Percentiles rank a stretch among this genome's conserved stretches.
Conservation (phyloP, 2,888 invertebrate genomes). For the Erannis defoliaria region DNA sequence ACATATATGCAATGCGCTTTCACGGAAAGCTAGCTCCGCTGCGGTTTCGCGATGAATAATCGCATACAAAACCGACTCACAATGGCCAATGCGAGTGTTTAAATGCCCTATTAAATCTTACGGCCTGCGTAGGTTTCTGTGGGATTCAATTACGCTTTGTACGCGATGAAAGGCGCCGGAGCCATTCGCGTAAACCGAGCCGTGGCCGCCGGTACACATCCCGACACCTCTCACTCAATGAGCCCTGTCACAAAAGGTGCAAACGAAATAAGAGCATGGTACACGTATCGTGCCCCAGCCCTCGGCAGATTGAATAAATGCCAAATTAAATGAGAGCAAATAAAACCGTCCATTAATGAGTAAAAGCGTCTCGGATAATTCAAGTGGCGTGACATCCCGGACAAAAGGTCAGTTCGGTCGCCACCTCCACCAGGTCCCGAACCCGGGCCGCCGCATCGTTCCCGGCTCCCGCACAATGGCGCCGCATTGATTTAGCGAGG, state of each 20-base stretch:
- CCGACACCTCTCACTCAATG: conserved; percentile 85
- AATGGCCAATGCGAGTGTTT: conserved; percentile 86
- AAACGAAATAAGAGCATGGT: conserved; percentile 76
- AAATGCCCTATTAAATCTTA: conserved; percentile 87
- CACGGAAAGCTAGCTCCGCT: conserved; percentile 75
- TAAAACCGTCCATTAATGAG: conserved; percentile 81
- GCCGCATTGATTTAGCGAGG: conserved; percentile 57
- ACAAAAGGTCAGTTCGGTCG: conserved; percentile 66
- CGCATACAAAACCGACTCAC: conserved; percentile 82
- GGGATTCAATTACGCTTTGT: conserved; percentile 87
- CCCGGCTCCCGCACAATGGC: conserved; percentile 53
- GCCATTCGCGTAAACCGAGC: conserved; percentile 82
- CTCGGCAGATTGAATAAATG: conserved; percentile 84
- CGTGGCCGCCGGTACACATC: conserved; percentile 80
- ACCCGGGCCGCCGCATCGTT: conserved; percentile 44
- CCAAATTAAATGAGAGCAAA: conserved; percentile 86
- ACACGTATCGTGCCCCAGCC: conserved; percentile 72
- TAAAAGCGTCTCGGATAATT: conserved; percentile 78
- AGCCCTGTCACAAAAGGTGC: conserved; percentile 85
- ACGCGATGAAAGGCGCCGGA: conserved; percentile 83
- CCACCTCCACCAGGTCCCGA: conserved; percentile 41
- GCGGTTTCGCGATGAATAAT: conserved; percentile 82
- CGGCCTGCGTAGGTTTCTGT: conserved; percentile 84
- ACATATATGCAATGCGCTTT: conserved; percentile 68
- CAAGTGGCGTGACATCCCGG: conserved; percentile 70